These are phyloP conservation scores for Rhagoletis zephyria DNA, from an alignment of 1,140 invertebrate genomes.

Conservation along the genomic window DNA sequence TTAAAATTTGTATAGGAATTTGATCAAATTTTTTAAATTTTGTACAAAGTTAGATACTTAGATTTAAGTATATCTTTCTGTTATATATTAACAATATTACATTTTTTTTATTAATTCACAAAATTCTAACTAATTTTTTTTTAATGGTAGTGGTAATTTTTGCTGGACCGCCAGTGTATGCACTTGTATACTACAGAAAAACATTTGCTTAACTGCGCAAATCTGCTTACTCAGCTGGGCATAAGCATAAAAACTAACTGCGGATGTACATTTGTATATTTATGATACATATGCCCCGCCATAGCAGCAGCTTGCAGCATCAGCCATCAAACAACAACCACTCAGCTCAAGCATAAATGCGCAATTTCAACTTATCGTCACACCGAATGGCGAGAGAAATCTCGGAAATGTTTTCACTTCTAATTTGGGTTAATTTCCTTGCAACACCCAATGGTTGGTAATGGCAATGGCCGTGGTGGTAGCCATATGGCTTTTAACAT, in stretches of 20 bases:
- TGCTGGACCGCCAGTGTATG: no score
- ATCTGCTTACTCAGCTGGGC: background rate
- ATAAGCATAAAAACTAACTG: background rate
- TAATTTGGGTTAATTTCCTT: constrained; percentile 50
- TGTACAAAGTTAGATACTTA: no score
- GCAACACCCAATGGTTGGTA: constrained; percentile 27
- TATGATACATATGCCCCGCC: no score
- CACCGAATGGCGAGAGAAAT: constrained; percentile 23
- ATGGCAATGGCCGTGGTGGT: background rate
- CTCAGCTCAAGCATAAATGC: background rate
- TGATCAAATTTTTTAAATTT: no score
- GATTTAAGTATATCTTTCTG: no score
- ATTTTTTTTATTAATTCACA: no score
- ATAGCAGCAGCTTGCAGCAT: background rate
- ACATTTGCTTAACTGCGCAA: no score
- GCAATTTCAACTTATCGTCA: constrained; percentile 15
- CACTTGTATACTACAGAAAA: no score
- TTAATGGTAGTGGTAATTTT: no score
- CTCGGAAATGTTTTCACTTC: constrained; percentile 47
- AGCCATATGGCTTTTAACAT: background rate
- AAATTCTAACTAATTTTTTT: no score
- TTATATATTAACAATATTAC: no score
- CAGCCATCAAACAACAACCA: background rate
- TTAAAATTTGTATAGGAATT: no score
- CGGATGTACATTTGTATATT: background rate